phyloP scores from a whole-genome alignment of 2,888 invertebrate species.

The Acronicta psi region DNA sequence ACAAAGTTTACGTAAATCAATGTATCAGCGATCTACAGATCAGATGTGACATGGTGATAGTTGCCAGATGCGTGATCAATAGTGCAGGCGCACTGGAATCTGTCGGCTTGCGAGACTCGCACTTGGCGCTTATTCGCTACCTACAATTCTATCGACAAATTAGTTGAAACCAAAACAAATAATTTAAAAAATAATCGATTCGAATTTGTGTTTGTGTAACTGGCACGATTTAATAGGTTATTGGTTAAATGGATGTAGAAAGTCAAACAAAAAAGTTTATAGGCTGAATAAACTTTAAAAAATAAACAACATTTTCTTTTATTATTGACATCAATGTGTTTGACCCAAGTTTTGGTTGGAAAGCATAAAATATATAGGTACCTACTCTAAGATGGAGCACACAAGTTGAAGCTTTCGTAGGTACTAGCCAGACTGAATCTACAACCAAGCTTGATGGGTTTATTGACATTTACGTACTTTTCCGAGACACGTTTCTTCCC shows the following conservation, averaged over 20 bases:
- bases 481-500: too few relatives aligned
- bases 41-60: constrained; percentile 30
- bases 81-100: constrained; percentile 40
- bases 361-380: too few relatives aligned
- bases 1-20: constrained; percentile 26
- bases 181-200: constrained; percentile 19
- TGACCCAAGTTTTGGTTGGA: too few relatives aligned
- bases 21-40: constrained; percentile 17
- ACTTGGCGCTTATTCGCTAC: constrained; percentile 35
- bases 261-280: constrained; percentile 32
- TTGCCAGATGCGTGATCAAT: constrained; percentile 52
- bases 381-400: too few relatives aligned
- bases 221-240: constrained; percentile 24
- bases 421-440: too few relatives aligned
- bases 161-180: constrained; percentile 22
- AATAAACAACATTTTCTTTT: too few relatives aligned
- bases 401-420: too few relatives aligned
- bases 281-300: constrained; percentile 11
- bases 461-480: too few relatives aligned
- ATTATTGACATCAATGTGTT: too few relatives aligned
- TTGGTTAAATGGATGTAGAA: constrained; percentile 32
- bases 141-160: constrained; percentile 24
- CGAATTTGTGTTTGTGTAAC: constrained; percentile 7
- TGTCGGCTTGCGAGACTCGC: constrained; percentile 33
- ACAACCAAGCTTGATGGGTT: too few relatives aligned